Conservation (phyloP, 2,797 vertebrate species). For the Pangasius macronema region DNA sequence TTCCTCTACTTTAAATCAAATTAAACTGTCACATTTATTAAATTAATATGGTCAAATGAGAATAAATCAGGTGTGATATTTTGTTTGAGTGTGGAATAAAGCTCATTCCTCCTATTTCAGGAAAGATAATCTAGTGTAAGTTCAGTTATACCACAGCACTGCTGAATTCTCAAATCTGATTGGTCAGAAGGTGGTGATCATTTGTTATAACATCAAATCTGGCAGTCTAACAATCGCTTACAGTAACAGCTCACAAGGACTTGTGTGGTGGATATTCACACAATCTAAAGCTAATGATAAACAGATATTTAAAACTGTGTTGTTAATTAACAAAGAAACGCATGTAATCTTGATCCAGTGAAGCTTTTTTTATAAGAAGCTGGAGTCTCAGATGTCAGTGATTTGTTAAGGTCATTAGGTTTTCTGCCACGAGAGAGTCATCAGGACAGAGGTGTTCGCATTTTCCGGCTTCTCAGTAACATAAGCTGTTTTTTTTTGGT, state of each 20-base stretch:
- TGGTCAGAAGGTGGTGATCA: background rate
- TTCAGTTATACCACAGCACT: background rate
- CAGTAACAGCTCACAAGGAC: background rate
- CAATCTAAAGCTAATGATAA: background rate
- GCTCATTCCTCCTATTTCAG: background rate
- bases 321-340: background rate
- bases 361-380: background rate
- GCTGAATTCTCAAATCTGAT: background rate
- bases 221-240: background rate
- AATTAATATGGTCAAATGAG: constrained; percentile 47
- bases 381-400: background rate
- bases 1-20: constrained; percentile 43
- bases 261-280: background rate
- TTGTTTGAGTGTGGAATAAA: background rate
- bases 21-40: constrained; percentile 30
- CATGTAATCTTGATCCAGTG: background rate
- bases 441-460: background rate
- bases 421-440: background rate
- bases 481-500: background rate
- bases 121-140: background rate
- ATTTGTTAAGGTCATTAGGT: background rate
- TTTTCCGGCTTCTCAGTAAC: background rate
- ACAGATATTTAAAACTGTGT: background rate
- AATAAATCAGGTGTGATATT: constrained; percentile 36
- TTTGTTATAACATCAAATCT: background rate